Conservation (phyloP, 2,888 invertebrate species). For the Cosmopolites sordidus region DNA sequence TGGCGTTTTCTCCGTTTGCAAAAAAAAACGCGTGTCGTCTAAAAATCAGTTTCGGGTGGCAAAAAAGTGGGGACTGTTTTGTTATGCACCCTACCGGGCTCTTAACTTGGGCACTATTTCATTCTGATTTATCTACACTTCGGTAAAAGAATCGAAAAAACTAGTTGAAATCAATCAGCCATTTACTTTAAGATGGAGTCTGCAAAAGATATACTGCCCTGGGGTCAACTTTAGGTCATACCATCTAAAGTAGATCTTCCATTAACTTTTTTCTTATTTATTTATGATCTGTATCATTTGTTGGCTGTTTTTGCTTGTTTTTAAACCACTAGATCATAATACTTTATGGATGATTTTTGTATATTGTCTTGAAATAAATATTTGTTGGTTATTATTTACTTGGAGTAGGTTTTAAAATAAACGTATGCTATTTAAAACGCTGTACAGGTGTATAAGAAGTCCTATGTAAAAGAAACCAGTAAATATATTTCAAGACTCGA, state of each 20-base stretch:
- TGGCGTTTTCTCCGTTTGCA: constrained; percentile 11
- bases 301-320: no score
- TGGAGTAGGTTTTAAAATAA: no score
- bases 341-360: no score
- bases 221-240: constrained; percentile 23
- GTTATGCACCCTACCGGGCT: constrained; percentile 46
- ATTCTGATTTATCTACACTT: constrained; percentile 51
- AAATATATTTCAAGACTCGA: no score
- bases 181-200: constrained; percentile 48
- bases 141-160: constrained; percentile 51
- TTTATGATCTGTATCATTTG: no score
- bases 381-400: no score
- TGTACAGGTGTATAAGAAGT: no score
- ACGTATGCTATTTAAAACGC: no score
- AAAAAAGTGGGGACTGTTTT: constrained; percentile 46
- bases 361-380: no score
- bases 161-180: constrained; percentile 51
- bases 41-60: constrained; percentile 40
- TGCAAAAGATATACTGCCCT: constrained; percentile 48
- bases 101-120: constrained; percentile 44
- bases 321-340: no score
- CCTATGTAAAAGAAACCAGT: no score
- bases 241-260: constrained; percentile 3
- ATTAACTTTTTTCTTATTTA: no score
- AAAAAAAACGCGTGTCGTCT: constrained; percentile 24